Evolutionary conservation across 2,888 invertebrate genomes (phyloP).

Genomic region (Melangyna quadrimaculata): DNA sequence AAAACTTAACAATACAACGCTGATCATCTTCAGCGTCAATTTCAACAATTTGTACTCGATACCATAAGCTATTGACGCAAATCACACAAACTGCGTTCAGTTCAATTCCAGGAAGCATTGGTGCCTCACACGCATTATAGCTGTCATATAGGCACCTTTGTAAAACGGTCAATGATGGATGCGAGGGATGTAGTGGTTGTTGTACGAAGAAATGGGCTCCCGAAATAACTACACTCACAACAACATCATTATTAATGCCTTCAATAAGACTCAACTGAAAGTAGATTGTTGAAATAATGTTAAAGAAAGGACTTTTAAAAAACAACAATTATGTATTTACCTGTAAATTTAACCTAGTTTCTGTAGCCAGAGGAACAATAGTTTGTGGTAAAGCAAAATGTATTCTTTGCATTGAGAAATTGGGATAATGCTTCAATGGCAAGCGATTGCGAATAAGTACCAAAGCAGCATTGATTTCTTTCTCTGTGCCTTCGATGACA

Average conservation of each 20-base stretch:
- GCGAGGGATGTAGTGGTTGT: slow-evolving; percentile 96
- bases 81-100: slow-evolving; percentile 95
- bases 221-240: slow-evolving; percentile 91
- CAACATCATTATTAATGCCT: slow-evolving; percentile 95
- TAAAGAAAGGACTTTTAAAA: not conserved
- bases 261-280: slow-evolving; percentile 92
- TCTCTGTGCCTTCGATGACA: slow-evolving; percentile 89
- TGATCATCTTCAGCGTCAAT: slow-evolving; percentile 80
- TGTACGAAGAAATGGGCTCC: slow-evolving; percentile 97
- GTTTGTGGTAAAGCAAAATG: slow-evolving; percentile 79
- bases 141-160: slow-evolving; percentile 91
- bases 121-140: slow-evolving; percentile 90
- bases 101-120: slow-evolving; percentile 88
- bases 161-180: slow-evolving; percentile 90
- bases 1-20: slow-evolving; percentile 90
- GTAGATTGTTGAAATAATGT: not conserved
- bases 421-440: slow-evolving; percentile 90
- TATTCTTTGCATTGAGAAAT: slow-evolving; percentile 85
- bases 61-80: slow-evolving; percentile 91
- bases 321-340: slow-evolving; percentile 63
- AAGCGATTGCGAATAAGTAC: slow-evolving; percentile 92
- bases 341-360: slow-evolving; percentile 81
- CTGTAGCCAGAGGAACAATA: slow-evolving; percentile 79
- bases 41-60: slow-evolving; percentile 91
- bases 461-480: slow-evolving; percentile 91